These are phyloP conservation scores for Solenopsis fugax DNA, from an alignment of 1,140 invertebrate species.

Conservation along the genomic window DNA sequence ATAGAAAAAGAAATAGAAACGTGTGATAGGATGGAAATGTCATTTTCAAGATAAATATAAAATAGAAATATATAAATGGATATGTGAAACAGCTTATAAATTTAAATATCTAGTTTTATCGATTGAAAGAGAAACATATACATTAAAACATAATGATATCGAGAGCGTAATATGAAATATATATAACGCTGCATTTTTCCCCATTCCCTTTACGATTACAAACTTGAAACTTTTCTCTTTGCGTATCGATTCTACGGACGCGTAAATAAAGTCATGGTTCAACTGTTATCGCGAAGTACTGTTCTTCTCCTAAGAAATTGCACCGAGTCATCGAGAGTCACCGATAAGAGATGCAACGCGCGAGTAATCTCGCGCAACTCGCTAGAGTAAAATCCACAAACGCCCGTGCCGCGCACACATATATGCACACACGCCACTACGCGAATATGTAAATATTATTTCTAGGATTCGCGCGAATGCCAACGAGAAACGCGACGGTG, in stretches of 20 bases:
- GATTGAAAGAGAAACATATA: not conserved
- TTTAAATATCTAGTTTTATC: not conserved
- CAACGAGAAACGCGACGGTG: conserved; percentile 11
- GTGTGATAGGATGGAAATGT: not conserved
- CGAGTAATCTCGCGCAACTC: conserved; percentile 47
- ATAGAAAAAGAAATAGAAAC: not conserved
- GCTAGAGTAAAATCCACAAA: conserved; percentile 48
- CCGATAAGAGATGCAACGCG: conserved; percentile 48
- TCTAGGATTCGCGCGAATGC: conserved; percentile 24
- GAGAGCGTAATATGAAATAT: not conserved
- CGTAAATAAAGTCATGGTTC: conserved; percentile 41
- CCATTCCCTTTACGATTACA: not conserved
- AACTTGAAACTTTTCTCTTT: not conserved
- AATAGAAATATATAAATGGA: not conserved
- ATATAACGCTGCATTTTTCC: conserved; percentile 10
- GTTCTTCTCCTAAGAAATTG: conserved; percentile 34
- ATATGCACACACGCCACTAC: not conserved
- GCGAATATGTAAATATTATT: conserved; percentile 60
- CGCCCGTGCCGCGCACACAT: not conserved
- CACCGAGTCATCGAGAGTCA: conserved; percentile 44
- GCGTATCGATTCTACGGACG: conserved; percentile 4
- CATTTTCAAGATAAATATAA: conserved; percentile 16
- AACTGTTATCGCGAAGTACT: conserved; percentile 46
- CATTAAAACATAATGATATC: not conserved
- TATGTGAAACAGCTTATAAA: not conserved